Percentiles rank a stretch among this genome's conserved stretches.
Conservation (phyloP, 2,113 vertebrate genomes). For the Notarius quadriscutis region DNA sequence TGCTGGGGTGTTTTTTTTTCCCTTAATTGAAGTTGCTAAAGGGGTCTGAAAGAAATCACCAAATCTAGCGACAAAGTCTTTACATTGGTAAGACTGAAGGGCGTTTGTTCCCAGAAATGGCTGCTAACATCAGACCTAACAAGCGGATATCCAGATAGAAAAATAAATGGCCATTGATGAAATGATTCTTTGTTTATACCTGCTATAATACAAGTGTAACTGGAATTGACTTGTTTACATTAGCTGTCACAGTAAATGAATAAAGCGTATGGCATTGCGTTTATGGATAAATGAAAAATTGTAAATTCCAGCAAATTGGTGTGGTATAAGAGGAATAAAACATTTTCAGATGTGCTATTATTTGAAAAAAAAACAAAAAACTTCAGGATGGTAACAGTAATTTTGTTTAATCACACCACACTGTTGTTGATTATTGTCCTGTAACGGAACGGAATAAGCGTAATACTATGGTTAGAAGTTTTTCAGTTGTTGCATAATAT, state of each 20-base stretch:
- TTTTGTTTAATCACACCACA: neutral
- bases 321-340: neutral
- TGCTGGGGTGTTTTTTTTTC: too few relatives aligned
- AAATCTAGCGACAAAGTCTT: too few relatives aligned
- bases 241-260: neutral
- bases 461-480: too few relatives aligned
- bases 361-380: too few relatives aligned
- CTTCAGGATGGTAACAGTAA: neutral
- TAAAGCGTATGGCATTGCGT: neutral
- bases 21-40: too few relatives aligned
- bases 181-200: neutral
- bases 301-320: neutral
- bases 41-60: too few relatives aligned
- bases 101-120: too few relatives aligned
- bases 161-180: neutral
- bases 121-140: too few relatives aligned
- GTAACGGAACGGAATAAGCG: too few relatives aligned
- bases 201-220: neutral
- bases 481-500: too few relatives aligned
- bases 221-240: neutral
- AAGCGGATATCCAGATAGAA: neutral
- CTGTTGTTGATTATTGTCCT: neutral
- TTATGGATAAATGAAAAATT: neutral
- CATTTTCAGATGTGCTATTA: too few relatives aligned
- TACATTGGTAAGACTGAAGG: too few relatives aligned